Conservation (phyloP, 2,797 vertebrate species). For the Craterocephalus amniculus region DNA sequence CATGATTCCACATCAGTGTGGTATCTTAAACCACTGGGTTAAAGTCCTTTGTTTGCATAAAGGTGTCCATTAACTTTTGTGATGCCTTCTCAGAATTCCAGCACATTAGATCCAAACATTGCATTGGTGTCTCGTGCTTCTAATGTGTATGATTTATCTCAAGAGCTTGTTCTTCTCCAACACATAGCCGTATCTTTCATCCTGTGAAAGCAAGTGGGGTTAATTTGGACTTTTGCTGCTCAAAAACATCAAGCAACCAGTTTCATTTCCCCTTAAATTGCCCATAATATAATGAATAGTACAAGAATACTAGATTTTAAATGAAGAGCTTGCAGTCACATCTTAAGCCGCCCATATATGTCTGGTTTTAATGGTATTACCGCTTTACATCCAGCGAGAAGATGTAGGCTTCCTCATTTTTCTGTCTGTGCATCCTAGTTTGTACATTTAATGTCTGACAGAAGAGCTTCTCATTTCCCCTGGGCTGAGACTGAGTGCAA, state of each 20-base stretch:
- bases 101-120: neutral
- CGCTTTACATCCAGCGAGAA: constrained; percentile 34
- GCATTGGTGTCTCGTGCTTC: too few species aligned
- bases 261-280: neutral
- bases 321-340: neutral
- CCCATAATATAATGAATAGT: neutral
- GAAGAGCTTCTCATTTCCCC: constrained; percentile 56
- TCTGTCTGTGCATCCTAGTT: constrained; percentile 44
- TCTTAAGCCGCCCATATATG: neutral
- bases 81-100: neutral
- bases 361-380: constrained; percentile 21
- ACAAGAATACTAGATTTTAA: neutral
- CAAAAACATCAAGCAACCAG: neutral
- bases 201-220: neutral
- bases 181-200: neutral
- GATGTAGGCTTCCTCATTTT: constrained; percentile 33
- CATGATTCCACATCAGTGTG: neutral
- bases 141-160: neutral
- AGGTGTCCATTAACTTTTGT: neutral
- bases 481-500: constrained; percentile 54
- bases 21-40: neutral
- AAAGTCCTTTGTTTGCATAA: neutral
- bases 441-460: constrained; percentile 59
- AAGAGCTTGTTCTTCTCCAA: neutral
- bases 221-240: neutral